Evolutionary conservation across 2,797 vertebrate species (phyloP), one percentile per base, ranked within the genome.

Genomic region (Liasis olivaceus): DNA sequence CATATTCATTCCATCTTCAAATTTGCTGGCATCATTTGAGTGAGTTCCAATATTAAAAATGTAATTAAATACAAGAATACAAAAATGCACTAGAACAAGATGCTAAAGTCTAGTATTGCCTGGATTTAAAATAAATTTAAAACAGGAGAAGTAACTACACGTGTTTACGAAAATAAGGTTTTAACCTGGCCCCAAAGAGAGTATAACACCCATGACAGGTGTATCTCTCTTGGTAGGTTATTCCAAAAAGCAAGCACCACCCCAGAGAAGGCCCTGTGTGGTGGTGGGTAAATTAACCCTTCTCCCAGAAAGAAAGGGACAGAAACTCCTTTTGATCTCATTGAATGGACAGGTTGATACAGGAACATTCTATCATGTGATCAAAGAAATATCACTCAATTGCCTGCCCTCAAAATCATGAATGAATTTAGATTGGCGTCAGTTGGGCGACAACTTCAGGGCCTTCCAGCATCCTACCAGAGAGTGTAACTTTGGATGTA

Each of bases 401-500:
- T 28, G 60, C 17, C 3, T 47, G 26, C 59, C 31, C 4, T 56
- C 7, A 31, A n/a, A 31, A 66, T 22, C 17, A 54, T 2, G 9
- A n/a, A 42, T 64, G 26, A 5, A 26, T 47, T 2, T 12, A 56
- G 81, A 51, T 24, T 9, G 36, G 1, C 36, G 1, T 56, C 24
- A 42, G n/a, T 58, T 42, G 28, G 59, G 54, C 62, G 56, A 1
- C 13, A 51, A 42, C 22, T 28, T 17, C 0, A 0, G 9, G 47
- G 42, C 7, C 12, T 86, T 84, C 4, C 36, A 24, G 1, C 63
- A 5, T 6, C 97, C 95, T 97, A 99, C 99, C 99, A 22, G 97
- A 98, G 94, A 99, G 98, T 0, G 98, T 99, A 90, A 98, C 98
- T 96, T 98, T 98, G 72, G 99, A 99, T 84, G 97, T 98, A 92